Percentiles rank a stretch among this genome's conserved stretches.
phyloP scores from a whole-genome alignment of 2,797 vertebrate genomes.

The Halcyon leucocephala region DNA sequence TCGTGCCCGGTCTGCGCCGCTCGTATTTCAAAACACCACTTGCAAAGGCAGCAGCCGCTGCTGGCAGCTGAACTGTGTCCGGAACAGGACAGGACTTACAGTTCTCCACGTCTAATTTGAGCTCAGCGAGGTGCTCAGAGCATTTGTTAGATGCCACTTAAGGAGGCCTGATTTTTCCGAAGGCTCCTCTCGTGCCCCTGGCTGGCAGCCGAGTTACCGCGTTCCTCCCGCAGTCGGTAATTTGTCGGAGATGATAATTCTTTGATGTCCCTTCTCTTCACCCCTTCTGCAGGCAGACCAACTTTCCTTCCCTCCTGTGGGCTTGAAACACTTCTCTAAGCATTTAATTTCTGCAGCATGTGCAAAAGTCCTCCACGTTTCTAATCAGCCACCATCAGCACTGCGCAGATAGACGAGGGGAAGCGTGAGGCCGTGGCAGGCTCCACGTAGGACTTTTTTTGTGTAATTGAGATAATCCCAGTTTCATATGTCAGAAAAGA shows the following conservation, averaged over 20 bases:
- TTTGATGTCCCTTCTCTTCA: background rate
- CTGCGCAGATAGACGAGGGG: background rate
- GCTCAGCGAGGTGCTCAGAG: background rate
- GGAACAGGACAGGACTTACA: background rate
- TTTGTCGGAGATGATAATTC: accelerated
- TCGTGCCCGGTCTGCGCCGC: background rate
- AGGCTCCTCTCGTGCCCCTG: background rate
- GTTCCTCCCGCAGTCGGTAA: background rate
- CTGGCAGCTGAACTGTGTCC: accelerated
- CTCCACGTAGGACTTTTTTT: too few relatives aligned
- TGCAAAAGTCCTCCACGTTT: background rate
- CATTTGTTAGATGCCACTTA: background rate
- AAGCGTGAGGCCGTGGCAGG: background rate
- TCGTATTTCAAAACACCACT: background rate
- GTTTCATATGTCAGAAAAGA: background rate
- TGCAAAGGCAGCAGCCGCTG: background rate
- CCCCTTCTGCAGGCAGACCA: background rate
- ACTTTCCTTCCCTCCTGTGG: background rate
- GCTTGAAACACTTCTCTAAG: background rate
- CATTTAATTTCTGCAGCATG: background rate
- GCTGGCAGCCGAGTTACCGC: background rate
- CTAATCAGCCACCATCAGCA: background rate
- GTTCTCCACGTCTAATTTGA: background rate
- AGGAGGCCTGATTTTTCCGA: background rate
- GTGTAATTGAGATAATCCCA: background rate